Conservation (phyloP, 2,113 vertebrate species). For the Isichthys henryi region DNA sequence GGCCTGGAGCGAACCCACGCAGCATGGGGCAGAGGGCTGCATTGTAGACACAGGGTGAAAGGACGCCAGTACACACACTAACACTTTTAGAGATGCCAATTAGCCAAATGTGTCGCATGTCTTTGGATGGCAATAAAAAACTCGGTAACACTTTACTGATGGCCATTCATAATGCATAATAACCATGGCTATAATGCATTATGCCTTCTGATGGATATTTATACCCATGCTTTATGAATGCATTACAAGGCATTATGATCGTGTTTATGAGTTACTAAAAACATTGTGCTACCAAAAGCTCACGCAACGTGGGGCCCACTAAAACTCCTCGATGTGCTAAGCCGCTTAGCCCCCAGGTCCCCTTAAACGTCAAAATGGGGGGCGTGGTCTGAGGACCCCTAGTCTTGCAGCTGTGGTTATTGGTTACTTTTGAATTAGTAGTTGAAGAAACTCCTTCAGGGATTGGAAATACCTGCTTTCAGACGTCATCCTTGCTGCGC, state of each 20-base stretch:
- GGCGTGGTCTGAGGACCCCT: background rate
- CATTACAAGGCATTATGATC: too few relatives aligned
- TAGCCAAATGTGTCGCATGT: background rate
- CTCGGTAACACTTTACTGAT: background rate
- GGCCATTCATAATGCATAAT: too few relatives aligned
- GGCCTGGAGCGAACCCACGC: background rate
- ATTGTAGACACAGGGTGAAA: background rate
- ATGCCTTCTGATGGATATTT: too few relatives aligned
- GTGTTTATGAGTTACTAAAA: too few relatives aligned
- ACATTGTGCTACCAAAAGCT: background rate
- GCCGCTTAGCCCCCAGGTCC: background rate
- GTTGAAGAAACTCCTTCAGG: background rate
- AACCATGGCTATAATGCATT: too few relatives aligned
- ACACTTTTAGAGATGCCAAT: background rate
- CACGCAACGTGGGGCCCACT: background rate
- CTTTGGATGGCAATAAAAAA: background rate
- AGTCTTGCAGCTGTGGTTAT: background rate
- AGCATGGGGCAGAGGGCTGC: background rate
- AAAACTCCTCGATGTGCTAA: background rate
- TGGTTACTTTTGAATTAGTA: background rate
- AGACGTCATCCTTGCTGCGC: background rate
- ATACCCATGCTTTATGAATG: too few relatives aligned
- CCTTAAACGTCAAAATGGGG: background rate
- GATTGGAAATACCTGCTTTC: background rate
- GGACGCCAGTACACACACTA: background rate